Evolutionary conservation across 2,888 invertebrate species (phyloP).

Genomic region (Sarcophaga subvicina): DNA sequence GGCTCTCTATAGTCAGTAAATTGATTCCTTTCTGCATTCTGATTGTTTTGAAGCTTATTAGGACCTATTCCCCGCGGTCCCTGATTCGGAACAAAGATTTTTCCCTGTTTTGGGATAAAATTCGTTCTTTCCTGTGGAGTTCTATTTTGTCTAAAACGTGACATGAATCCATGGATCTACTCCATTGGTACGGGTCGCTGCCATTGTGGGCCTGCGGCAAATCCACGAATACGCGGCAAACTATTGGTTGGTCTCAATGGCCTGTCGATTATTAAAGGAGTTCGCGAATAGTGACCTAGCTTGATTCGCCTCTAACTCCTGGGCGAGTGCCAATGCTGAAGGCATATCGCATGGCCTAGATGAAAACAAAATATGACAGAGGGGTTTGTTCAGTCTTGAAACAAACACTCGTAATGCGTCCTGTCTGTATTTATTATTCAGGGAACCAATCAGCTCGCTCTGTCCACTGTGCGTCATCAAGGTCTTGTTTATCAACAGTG

Average conservation of each 20-base stretch:
- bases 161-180: too few species aligned
- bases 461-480: background rate
- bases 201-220: background rate
- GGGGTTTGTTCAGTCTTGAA: background rate
- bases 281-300: too few species aligned
- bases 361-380: background rate
- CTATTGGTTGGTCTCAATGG: background rate
- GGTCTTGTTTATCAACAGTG: background rate
- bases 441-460: too few species aligned
- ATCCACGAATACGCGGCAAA: background rate
- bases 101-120: too few species aligned
- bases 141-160: background rate
- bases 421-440: too few species aligned
- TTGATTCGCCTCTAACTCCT: background rate
- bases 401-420: too few species aligned
- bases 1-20: too few species aligned
- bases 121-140: too few species aligned
- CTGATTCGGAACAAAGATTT: too few species aligned
- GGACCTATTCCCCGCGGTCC: background rate
- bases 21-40: too few species aligned
- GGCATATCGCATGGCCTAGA: background rate
- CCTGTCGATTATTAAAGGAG: background rate
- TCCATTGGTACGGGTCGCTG: too few species aligned
- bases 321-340: background rate
- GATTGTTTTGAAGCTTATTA: too few species aligned